Evolutionary conservation across 2,113 vertebrate genomes (phyloP).

Genomic region (Tragelaphus imberbis): DNA sequence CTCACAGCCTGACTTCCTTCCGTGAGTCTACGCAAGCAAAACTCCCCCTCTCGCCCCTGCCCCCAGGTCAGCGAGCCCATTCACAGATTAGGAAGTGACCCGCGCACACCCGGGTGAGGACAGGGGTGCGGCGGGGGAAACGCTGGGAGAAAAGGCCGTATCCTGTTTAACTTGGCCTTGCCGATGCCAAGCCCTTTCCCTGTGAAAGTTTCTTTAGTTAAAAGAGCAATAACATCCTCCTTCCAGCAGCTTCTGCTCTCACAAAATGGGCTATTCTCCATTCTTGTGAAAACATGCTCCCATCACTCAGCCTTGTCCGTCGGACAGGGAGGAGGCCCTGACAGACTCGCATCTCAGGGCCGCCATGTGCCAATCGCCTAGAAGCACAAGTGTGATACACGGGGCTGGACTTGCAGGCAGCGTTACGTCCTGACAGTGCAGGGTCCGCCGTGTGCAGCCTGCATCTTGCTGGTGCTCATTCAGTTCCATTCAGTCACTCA

Average conservation of each 20-base stretch:
- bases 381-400: background rate
- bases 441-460: background rate
- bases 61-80: conserved; percentile 47
- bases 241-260: background rate
- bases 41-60: background rate
- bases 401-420: background rate
- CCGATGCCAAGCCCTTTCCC: conserved; percentile 30
- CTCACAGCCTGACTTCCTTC: conserved; percentile 4
- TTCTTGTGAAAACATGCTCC: background rate
- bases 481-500: background rate
- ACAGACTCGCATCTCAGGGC: background rate
- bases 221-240: background rate
- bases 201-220: conserved; percentile 22
- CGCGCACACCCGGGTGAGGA: background rate
- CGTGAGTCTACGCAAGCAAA: background rate
- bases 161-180: conserved; percentile 72
- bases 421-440: background rate
- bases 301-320: background rate
- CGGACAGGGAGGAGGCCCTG: background rate
- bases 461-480: background rate
- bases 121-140: background rate
- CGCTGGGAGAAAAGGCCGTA: background rate
- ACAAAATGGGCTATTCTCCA: background rate
- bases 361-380: background rate
- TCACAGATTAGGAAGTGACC: conserved; percentile 59